Conservation (phyloP, 2,797 vertebrate species). For the Xerus rutilus region DNA sequence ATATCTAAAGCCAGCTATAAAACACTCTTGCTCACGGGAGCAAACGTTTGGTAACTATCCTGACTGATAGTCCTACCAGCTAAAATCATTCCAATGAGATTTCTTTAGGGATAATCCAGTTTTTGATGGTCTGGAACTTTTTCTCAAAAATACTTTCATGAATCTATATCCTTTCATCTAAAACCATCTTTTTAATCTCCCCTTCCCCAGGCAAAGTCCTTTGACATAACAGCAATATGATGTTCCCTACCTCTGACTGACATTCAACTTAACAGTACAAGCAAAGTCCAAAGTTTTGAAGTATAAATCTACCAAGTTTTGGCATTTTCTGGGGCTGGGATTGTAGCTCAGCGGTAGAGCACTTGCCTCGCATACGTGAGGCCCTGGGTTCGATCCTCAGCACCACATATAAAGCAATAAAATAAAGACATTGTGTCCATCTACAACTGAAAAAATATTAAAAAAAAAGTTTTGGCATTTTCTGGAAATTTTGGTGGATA, state of each 20-base stretch:
- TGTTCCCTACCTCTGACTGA: not conserved
- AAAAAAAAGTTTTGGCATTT: not conserved
- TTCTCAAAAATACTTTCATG: not conserved
- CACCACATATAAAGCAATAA: no score
- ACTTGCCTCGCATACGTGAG: no score
- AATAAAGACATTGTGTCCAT: no score
- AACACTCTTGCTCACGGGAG: not conserved
- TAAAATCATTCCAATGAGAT: not conserved
- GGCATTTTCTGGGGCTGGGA: not conserved
- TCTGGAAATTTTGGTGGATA: constrained; percentile 3
- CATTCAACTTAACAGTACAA: not conserved
- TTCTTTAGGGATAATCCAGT: not conserved
- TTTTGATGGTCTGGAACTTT: not conserved
- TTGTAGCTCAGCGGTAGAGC: no score
- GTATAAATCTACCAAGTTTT: not conserved
- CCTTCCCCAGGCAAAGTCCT: not conserved
- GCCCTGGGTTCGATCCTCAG: no score
- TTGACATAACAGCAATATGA: not conserved
- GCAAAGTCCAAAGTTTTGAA: not conserved
- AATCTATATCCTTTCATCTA: not conserved
- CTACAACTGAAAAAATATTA: no score
- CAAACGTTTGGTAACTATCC: not conserved
- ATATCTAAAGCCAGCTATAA: not conserved
- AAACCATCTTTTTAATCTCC: not conserved
- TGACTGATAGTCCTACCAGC: not conserved